Base-by-base conservation (phyloP, 2,113 vertebrate species). In the Cinclus cinclus region DNA sequence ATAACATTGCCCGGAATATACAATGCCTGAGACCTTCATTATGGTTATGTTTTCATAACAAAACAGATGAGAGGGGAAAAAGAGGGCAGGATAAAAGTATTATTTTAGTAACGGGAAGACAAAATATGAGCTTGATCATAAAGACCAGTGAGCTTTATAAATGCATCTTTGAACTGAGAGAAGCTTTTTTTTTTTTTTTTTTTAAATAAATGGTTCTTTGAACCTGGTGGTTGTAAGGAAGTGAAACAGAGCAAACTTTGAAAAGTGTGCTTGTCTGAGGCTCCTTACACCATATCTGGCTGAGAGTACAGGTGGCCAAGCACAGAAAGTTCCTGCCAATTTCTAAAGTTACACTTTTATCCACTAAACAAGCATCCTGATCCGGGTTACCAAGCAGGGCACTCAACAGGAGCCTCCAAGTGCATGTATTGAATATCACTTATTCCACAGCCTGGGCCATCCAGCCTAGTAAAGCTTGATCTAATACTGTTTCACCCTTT, bases 341-440 rank as follows among this genome's bases (percentile, higher is more conserved):
- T 98, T 98, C 98, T 98, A 98, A 94, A 97, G 97, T 98, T 98
- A 97, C 98, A 97, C 97, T 98, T 98, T 98, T 98, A 98, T 98
- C 97, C 97, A 89, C 97, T 98, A 98, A 98, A 98, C 97, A 98
- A 98, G 98, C 98, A 98, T 98, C 97, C 98, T 98, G 97, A 97
- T 98, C 98, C 83, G 96, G 97, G 96, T 98, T 97, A 97, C 96
- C 94, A 96, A 98, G 90, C 91, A 97, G 97, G 97, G 96, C 97
- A 97, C 98, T 97, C 98, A 97, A 97, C 98, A 91, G 98, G 98
- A 98, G 98, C 94, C 95, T 95, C 92, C 80, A 87, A 96, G 94
- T 7, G 68, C 94, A 82, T 92, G 93, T 95, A 98, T 98, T 98
- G 97, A 98, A 98, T 98, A 97, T 98, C 97, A 97, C 94, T 98